These are phyloP conservation scores for Acanthurus lineatus DNA, from an alignment of 2,797 vertebrate species.

Conservation along the genomic window DNA sequence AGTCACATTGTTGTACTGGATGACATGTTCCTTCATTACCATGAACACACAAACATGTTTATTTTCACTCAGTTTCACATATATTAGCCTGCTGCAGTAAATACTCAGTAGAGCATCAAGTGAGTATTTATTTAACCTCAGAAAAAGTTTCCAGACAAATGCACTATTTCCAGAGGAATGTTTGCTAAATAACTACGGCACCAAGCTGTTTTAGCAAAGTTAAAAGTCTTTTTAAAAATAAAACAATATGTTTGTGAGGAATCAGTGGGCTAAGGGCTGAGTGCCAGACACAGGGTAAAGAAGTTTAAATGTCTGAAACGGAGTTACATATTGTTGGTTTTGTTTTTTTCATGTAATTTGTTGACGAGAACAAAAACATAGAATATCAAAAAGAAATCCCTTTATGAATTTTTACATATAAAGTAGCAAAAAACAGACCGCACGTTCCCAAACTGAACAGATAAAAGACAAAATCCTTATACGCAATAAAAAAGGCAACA, in stretches of 20 bases:
- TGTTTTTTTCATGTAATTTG: not conserved
- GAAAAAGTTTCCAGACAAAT: not conserved
- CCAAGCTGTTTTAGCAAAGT: not conserved
- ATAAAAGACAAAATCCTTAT: slow-evolving; percentile 5
- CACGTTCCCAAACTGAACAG: slow-evolving; percentile 4
- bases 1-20: not conserved
- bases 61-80: not conserved
- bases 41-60: not conserved
- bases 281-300: not conserved
- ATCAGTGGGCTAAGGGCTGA: not conserved
- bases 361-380: not conserved
- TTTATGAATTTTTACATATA: too few species aligned
- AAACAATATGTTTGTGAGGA: not conserved
- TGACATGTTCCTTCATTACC: not conserved
- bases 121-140: not conserved
- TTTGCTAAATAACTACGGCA: not conserved
- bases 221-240: not conserved
- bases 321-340: too few species aligned
- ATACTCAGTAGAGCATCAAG: not conserved
- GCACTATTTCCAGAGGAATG: not conserved
- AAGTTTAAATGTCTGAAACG: too few species aligned
- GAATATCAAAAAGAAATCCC: not conserved
- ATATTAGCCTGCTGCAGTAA: too few species aligned
- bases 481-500: not conserved
- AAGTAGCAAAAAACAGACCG: not conserved